Evolutionary conservation across 2,113 vertebrate species (phyloP).

Genomic region (Dryoscopus gambensis): DNA sequence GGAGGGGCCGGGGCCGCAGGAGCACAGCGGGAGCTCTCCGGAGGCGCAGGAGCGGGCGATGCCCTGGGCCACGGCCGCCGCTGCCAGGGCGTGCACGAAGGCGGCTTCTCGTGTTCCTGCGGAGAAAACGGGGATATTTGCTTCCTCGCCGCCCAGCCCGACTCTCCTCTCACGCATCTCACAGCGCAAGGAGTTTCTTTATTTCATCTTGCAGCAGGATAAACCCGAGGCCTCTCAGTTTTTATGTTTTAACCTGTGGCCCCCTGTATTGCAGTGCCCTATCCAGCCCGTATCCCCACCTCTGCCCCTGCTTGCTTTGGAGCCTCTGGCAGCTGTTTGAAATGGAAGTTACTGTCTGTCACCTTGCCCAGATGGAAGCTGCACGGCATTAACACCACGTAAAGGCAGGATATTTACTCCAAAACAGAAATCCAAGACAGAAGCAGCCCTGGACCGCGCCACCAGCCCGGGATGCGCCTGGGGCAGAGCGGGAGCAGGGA

Average conservation of each 20-base stretch:
- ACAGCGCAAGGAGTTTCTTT: neutral
- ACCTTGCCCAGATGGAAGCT: neutral
- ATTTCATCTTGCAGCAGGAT: too few relatives aligned
- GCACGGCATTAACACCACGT: neutral
- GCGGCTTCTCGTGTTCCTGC: slow-evolving; percentile 76
- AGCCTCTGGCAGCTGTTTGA: neutral
- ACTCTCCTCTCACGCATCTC: rapidly evolving
- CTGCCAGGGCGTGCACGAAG: slow-evolving; percentile 72
- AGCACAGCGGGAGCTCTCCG: slow-evolving; percentile 73
- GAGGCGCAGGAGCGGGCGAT: slow-evolving; percentile 74
- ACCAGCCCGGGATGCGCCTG: neutral
- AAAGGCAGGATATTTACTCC: neutral
- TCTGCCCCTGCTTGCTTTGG: neutral
- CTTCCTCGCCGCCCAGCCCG: neutral
- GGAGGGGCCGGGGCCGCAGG: slow-evolving; percentile 62
- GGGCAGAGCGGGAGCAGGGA: neutral
- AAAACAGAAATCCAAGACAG: neutral
- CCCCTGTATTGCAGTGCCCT: rapidly evolving
- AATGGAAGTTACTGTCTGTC: neutral
- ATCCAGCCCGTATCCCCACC: rapidly evolving
- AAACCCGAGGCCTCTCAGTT: neutral
- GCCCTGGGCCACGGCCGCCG: slow-evolving; percentile 60
- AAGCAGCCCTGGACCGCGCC: rapidly evolving
- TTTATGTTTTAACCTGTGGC: neutral
- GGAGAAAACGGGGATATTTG: neutral